A percentile compares a stretch with the other conserved stretches of the same genome.
Evolutionary conservation across 2,888 invertebrate genomes (phyloP).

Genomic region (Artemia sp.): DNA sequence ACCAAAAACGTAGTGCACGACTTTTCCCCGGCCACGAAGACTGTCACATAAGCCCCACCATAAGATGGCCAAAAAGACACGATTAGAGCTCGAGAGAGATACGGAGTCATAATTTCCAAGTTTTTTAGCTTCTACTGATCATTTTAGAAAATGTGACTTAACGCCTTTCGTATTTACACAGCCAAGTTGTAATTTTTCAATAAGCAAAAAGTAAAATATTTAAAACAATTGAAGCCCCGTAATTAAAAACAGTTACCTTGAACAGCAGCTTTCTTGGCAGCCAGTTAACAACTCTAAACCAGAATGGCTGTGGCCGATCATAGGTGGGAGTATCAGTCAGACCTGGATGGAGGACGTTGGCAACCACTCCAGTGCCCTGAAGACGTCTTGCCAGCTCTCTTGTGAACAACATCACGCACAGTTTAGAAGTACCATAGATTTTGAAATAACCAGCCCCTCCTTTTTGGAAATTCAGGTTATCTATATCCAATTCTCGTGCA

Average conservation of each 20-base stretch:
- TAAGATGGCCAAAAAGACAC: no score
- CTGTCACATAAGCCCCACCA: no score
- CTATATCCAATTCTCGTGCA: slow-evolving; percentile 18
- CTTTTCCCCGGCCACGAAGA: no score
- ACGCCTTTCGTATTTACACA: no score
- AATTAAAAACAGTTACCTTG: background rate
- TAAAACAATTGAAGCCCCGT: no score
- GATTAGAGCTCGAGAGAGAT: no score
- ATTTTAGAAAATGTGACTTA: no score
- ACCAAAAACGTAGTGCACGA: no score
- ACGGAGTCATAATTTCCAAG: no score
- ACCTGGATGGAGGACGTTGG: background rate
- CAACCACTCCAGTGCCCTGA: slow-evolving; percentile 19
- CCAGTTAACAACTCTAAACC: background rate
- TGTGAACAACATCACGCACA: slow-evolving; percentile 20
- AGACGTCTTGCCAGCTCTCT: slow-evolving; percentile 22
- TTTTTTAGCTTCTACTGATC: no score
- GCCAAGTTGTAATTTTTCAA: no score
- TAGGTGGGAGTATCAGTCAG: slow-evolving; percentile 10
- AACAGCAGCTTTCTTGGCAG: slow-evolving; percentile 2
- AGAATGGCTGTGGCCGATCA: background rate
- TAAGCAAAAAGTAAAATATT: no score
- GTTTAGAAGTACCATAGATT: slow-evolving; percentile 20
- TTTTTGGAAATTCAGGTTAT: slow-evolving; percentile 20
- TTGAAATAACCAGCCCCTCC: slow-evolving; percentile 9